Percentiles rank a stretch among this genome's conserved stretches.
Conservation (phyloP, 64 coral and sea anemone genomes). For the Montipora sp. region DNA sequence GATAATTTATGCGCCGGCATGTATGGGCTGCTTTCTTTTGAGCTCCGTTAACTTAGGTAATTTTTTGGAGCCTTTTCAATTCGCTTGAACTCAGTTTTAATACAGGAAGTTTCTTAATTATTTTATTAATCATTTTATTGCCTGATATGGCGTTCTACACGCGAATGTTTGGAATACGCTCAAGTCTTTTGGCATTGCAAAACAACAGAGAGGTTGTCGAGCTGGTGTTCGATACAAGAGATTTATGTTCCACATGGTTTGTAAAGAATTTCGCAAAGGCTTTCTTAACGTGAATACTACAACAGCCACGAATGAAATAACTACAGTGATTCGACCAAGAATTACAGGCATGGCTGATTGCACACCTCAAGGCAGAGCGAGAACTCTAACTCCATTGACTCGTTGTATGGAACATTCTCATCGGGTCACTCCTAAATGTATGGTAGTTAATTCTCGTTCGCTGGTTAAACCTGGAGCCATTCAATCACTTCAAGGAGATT, state of each 20-base stretch:
- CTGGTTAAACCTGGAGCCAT: constrained; percentile 24
- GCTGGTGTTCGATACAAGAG: constrained; percentile 54
- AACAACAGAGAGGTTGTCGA: constrained; percentile 55
- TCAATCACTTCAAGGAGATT: not conserved
- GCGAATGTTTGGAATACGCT: constrained; percentile 8
- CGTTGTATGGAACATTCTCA: constrained; percentile 54
- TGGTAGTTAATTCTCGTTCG: constrained; percentile 57
- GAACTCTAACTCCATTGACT: constrained; percentile 51
- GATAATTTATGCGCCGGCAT: no score
- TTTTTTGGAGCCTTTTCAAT: no score
- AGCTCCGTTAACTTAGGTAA: no score
- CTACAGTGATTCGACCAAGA: constrained; percentile 48
- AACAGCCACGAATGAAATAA: constrained; percentile 52
- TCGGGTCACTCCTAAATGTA: constrained; percentile 54
- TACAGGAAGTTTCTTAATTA: no score
- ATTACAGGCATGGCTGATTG: constrained; percentile 43
- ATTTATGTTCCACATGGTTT: constrained; percentile 58
- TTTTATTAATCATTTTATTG: no score
- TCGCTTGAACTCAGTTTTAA: no score
- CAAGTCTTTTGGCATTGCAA: constrained; percentile 8
- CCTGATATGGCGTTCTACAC: no score
- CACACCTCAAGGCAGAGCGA: constrained; percentile 43
- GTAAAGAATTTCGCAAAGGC: constrained; percentile 48
- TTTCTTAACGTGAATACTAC: constrained; percentile 50
- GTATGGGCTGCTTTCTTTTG: no score